phyloP scores from a whole-genome alignment of 2,888 invertebrate genomes.

The Lithophane ornitopus region DNA sequence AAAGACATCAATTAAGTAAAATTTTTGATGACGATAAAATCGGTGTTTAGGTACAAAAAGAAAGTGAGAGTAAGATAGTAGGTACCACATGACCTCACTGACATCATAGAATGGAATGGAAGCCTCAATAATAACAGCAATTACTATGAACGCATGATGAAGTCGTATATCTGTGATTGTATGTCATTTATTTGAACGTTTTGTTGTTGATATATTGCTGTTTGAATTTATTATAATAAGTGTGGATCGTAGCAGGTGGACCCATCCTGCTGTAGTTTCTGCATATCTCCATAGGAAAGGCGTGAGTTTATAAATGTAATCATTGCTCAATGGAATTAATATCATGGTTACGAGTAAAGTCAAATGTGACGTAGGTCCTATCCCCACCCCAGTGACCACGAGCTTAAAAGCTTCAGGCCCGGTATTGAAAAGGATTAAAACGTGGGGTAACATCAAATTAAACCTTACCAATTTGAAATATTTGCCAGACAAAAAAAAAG shows the following conservation, averaged over 20 bases:
- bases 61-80: constrained; percentile 49
- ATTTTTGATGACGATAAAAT: constrained; percentile 1
- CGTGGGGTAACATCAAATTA: constrained; percentile 22
- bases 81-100: constrained; percentile 22
- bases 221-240: no score
- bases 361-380: constrained; percentile 9
- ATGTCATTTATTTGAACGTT: constrained; percentile 39
- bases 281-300: not conserved
- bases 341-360: not conserved
- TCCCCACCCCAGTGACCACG: not conserved
- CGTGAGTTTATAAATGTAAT: not conserved
- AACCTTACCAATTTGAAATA: constrained; percentile 24
- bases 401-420: constrained; percentile 19
- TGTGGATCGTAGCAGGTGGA: not conserved
- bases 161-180: constrained; percentile 52
- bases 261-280: not conserved
- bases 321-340: not conserved
- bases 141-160: constrained; percentile 49
- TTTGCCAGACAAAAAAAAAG: constrained; percentile 16
- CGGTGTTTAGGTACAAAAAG: not conserved
- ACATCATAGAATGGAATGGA: constrained; percentile 34
- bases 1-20: not conserved
- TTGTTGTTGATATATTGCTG: not conserved
- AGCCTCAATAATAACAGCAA: constrained; percentile 49
- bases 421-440: constrained; percentile 23